Base-by-base conservation (phyloP, 2,113 vertebrate genomes). In the Synchiropus splendidus region DNA sequence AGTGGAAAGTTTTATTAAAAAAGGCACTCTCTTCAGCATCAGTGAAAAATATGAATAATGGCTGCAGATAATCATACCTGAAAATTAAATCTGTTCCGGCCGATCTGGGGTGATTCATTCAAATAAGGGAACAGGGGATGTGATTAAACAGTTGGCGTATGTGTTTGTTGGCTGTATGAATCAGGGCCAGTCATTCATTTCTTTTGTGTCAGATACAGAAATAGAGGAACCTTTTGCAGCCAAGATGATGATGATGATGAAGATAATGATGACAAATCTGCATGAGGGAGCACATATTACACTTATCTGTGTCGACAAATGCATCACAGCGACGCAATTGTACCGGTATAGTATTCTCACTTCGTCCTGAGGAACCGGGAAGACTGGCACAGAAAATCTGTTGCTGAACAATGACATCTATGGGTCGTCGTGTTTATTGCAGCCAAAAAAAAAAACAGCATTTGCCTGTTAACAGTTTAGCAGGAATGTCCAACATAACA, bases 351-450 rank as follows among this genome's bases (percentile, higher is more conserved):
- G 18, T 6, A 41, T 6, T 6, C 3, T 2, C 18, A 10, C 12
- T 39, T 9, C 17, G 10, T 16, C n/a, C 5, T 41, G 17, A n/a
- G 12, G 9, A 27, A 27, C 11, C 16, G 18, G 12, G 3, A 6
- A 39, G 37, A 27, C 1, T 42, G 13, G 31, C 31, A 44, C 14
- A 51, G 14, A 40, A 16, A 31, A 47, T 50, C 70, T 67, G 56
- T 74, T 81, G 72, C 77, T 75, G 62, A 82, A 83, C 72, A 73
- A 79, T 67, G 81, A 82, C 82, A 76, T 68, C 81, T 83, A 78
- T 78, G 50, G 82, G 77, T 65, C 38, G 51, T 16, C 21, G 4
- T 6, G 14, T 16, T 53, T 63, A 77, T 67, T 70, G 46, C 75
- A 39, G 16, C 36, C 6, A 16, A 15, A 16, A 16, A 38, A 17